Conservation (phyloP, 2,113 vertebrate species). For the Spermophilus dauricus region DNA sequence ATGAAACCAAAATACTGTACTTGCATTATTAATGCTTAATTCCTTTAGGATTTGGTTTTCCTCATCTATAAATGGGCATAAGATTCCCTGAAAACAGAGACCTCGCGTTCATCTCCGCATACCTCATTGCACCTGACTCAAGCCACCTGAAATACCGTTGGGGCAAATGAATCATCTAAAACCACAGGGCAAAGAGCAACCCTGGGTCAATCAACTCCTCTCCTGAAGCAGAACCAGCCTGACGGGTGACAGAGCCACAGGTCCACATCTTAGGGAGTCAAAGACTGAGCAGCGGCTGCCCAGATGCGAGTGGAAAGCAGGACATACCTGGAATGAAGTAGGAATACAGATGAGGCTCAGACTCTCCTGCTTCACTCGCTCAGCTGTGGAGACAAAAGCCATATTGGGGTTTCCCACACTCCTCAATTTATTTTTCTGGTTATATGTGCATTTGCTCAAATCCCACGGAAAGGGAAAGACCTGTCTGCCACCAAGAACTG, state of each 20-base stretch:
- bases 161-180: background rate
- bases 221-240: background rate
- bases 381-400: conserved; percentile 89
- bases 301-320: background rate
- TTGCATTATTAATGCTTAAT: background rate
- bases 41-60: background rate
- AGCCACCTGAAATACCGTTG: background rate
- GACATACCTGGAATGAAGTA: conserved; percentile 96
- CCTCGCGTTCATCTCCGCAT: background rate
- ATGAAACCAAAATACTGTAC: background rate
- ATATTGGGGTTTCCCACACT: background rate
- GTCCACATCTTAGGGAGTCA: background rate
- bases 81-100: background rate
- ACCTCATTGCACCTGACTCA: background rate
- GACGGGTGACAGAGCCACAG: background rate
- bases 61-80: background rate
- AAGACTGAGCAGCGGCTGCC: background rate
- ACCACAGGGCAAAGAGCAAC: background rate
- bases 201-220: background rate
- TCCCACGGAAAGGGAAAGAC: background rate
- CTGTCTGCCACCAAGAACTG: background rate
- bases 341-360: conserved; percentile 96
- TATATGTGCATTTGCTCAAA: background rate
- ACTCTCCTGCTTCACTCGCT: conserved; percentile 95
- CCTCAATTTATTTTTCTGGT: background rate